Percentiles rank a stretch among this genome's conserved stretches.
Conservation (phyloP, 64 coral and sea anemone species). For the Actinia tenebrosa region DNA sequence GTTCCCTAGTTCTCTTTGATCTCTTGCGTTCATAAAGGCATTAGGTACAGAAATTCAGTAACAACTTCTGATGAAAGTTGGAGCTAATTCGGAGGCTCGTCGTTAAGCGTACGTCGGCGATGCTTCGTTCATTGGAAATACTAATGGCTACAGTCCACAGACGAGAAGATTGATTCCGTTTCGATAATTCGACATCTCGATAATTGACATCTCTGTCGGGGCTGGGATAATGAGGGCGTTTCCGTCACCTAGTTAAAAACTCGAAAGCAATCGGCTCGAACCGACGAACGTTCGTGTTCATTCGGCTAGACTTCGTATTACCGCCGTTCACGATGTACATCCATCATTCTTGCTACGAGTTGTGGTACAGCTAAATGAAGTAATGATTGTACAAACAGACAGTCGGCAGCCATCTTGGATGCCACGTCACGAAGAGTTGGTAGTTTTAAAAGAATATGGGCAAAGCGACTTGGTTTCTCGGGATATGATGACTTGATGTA, state of each 20-base stretch:
- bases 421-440: conserved; percentile 72
- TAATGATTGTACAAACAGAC: conserved; percentile 81
- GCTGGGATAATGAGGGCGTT: too few species aligned
- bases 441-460: conserved; percentile 88
- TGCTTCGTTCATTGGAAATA: too few species aligned
- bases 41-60: too few species aligned
- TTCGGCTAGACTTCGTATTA: neutral
- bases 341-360: conserved; percentile 43
- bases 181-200: too few species aligned
- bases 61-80: too few species aligned
- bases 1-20: too few species aligned
- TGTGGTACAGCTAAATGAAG: conserved; percentile 75
- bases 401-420: conserved; percentile 60
- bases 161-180: too few species aligned
- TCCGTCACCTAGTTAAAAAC: neutral
- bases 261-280: neutral
- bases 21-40: too few species aligned
- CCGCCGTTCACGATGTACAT: conserved; percentile 15
- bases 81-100: too few species aligned
- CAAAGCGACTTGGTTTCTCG: conserved; percentile 94
- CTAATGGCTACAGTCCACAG: too few species aligned
- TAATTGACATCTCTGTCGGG: too few species aligned
- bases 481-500: conserved; percentile 97
- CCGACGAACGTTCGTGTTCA: neutral
- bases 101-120: too few species aligned